These are phyloP conservation scores for Tipula vernalis DNA, from an alignment of 2,888 invertebrate species.

Conservation along the genomic window DNA sequence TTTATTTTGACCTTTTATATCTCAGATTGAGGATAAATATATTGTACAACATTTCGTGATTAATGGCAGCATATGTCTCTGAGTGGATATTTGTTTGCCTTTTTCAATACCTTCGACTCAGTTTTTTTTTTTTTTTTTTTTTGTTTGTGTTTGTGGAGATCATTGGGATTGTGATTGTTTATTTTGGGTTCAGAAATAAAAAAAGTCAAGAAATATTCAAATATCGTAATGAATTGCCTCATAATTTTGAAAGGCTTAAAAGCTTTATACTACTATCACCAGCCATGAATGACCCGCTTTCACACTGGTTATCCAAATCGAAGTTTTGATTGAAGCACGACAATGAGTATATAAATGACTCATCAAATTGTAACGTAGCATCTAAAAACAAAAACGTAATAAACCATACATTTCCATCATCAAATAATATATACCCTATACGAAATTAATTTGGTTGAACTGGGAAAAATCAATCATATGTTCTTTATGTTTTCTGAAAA, in stretches of 20 bases:
- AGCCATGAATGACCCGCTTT: too few relatives aligned
- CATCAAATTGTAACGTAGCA: neutral
- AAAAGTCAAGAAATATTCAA: too few relatives aligned
- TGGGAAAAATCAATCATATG: neutral
- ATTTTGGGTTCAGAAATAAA: too few relatives aligned
- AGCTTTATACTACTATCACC: too few relatives aligned
- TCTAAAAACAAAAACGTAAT: neutral
- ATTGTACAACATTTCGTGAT: neutral
- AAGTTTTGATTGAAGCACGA: neutral
- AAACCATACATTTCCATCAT: neutral
- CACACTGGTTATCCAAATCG: too few relatives aligned
- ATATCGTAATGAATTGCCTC: too few relatives aligned
- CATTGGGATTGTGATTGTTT: too few relatives aligned
- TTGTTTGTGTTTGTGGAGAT: neutral
- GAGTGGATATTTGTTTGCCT: neutral
- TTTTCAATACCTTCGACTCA: neutral
- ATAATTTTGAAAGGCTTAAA: too few relatives aligned
- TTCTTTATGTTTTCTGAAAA: neutral
- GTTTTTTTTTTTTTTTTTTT: neutral
- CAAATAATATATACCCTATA: neutral
- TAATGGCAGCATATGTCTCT: neutral
- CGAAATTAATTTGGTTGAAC: neutral
- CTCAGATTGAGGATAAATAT: neutral
- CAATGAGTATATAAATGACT: neutral
- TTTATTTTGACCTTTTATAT: neutral